Base-by-base conservation (phyloP, 2,888 invertebrate genomes). In the Scaptodrosophila latifasciaeformis region DNA sequence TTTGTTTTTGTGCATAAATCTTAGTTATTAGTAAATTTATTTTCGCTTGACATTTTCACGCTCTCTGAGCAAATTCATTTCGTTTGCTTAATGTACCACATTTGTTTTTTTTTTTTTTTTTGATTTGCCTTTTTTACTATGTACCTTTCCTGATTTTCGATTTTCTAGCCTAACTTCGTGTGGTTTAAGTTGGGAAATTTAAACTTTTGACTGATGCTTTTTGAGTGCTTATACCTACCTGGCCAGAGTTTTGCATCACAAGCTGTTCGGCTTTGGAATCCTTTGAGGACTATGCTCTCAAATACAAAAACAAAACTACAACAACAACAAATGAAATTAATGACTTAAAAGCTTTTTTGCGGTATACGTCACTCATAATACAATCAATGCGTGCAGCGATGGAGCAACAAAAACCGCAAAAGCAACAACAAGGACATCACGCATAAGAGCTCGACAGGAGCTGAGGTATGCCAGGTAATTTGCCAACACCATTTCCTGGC, bases 311-410 rank as follows among this genome's bases (percentile, higher is more conserved):
- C n/a, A n/a, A n/a, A n/a, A n/a, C n/a, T n/a, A n/a, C 37, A 12
- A 12, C 42, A 42, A 18, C 12, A 37, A 9, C 15, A 64, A 77
- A 77, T 63, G 51, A 67, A 67, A 68, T 79, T 82, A 82, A 82
- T 82, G 78, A 75, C 75, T 81, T 82, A 81, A 82, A 82, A 82
- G 81, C 81, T 80, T 82, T 81, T 81, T 68, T 82, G 77, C 69
- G 81, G 81, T 80, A 67, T 71, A 75, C 75, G 79, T 81, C 79
- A 70, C 63, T 76, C 70, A 70, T 70, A 76, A 70, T 65, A 76
- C 67, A 70, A 78, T 78, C 72, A 72, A 72, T 67, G 67, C 68
- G 61, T 59, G 57, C 59, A 60, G 60, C 53, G 60, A 55, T 54
- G 56, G 47, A 62, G 37, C 63, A 54, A 54, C 49, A 61, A 39